phyloP scores from a whole-genome alignment of 2,113 vertebrate genomes.

The Toxotes jaculatrix region DNA sequence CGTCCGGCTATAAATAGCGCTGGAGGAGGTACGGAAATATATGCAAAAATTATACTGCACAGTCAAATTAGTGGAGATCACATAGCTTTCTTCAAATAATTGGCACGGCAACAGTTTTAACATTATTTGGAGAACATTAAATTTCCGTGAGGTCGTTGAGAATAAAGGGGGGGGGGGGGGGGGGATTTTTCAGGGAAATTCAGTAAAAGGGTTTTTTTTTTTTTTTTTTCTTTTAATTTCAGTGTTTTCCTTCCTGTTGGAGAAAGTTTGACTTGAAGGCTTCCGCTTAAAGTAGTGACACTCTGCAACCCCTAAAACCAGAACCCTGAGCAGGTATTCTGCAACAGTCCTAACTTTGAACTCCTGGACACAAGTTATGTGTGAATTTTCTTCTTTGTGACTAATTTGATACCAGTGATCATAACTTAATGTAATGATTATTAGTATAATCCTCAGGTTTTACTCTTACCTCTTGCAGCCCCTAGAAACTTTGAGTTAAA shows the following conservation, averaged over 20 bases:
- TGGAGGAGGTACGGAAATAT: slow-evolving; percentile 81
- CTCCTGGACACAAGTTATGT: neutral
- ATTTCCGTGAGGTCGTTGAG: neutral
- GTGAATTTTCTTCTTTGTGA: neutral
- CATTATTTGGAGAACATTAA: neutral
- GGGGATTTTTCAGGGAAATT: neutral
- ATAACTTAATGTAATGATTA: neutral
- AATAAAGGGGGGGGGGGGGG: no score
- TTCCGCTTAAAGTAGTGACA: neutral
- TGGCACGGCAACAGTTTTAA: neutral
- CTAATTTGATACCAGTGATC: neutral
- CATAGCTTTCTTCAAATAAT: neutral
- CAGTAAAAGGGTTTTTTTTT: neutral
- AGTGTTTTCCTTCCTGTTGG: neutral
- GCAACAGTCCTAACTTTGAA: neutral
- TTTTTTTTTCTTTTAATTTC: neutral
- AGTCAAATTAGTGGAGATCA: slow-evolving; percentile 14
- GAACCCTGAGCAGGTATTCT: neutral
- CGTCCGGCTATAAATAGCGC: slow-evolving; percentile 85
- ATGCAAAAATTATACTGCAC: slow-evolving; percentile 59
- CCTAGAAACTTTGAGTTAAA: neutral
- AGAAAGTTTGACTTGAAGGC: neutral
- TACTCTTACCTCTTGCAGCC: neutral
- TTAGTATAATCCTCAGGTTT: neutral
- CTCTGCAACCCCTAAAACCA: slow-evolving; percentile 7